Evolutionary conservation across 2,113 vertebrate species (phyloP).

Genomic region (Nothoprocta perdicaria): DNA sequence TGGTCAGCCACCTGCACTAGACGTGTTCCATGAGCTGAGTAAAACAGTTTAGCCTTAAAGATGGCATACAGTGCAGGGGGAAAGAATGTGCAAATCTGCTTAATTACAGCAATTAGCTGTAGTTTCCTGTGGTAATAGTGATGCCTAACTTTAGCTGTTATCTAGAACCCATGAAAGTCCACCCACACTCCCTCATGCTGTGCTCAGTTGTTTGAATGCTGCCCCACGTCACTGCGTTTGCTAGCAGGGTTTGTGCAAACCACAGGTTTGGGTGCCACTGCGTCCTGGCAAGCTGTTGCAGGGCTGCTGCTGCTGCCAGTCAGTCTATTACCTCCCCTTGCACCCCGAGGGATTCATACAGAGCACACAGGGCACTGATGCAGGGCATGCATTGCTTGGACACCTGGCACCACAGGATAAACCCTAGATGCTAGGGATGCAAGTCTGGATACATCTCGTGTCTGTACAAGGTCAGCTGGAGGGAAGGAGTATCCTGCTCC

Average conservation of each 20-base stretch:
- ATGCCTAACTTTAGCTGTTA: not conserved
- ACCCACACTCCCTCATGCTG: not conserved
- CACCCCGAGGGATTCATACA: not conserved
- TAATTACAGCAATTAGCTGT: not conserved
- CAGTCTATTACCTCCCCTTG: rapidly evolving
- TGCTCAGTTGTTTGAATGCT: not conserved
- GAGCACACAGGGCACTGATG: rapidly evolving
- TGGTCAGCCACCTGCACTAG: not conserved
- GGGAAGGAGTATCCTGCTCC: not conserved
- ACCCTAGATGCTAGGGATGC: not conserved
- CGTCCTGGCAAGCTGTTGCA: not conserved
- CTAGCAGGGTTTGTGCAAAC: not conserved
- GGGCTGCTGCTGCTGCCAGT: not conserved
- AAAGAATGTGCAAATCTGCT: not conserved
- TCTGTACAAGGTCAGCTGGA: not conserved
- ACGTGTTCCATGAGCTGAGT: not conserved
- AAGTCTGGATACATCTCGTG: not conserved
- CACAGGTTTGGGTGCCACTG: not conserved
- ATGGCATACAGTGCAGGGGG: not conserved
- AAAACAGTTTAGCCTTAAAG: not conserved
- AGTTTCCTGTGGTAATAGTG: not conserved
- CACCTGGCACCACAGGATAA: not conserved
- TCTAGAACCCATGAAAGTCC: not conserved
- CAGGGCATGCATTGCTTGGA: rapidly evolving
- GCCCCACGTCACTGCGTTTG: not conserved